Evolutionary conservation across 2,113 vertebrate species (phyloP).

Genomic region (Lepus europaeus): DNA sequence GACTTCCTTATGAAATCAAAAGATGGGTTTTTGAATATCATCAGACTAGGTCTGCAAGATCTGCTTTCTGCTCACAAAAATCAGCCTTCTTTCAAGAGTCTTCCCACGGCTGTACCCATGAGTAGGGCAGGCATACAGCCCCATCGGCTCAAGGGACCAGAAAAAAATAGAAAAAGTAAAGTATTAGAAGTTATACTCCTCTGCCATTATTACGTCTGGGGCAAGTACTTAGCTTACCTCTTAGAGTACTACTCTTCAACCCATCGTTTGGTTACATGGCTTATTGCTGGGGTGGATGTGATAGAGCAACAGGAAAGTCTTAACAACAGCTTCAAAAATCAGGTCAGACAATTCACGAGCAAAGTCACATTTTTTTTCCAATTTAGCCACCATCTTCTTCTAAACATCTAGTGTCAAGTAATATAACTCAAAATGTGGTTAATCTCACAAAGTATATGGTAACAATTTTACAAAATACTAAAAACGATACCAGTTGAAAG

Average conservation of each 20-base stretch:
- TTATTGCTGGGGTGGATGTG: not conserved
- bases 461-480: constrained; percentile 8
- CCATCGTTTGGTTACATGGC: not conserved
- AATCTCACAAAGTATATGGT: not conserved
- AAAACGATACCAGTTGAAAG: not conserved
- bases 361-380: constrained; percentile 44
- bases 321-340: not conserved
- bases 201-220: not conserved
- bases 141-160: not conserved
- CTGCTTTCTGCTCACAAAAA: not conserved
- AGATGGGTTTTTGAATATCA: not conserved
- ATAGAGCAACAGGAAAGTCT: not conserved
- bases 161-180: not conserved
- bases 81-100: not conserved
- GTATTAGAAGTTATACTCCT: not conserved
- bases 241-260: not conserved
- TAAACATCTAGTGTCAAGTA: constrained; percentile 24
- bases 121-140: not conserved
- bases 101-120: not conserved
- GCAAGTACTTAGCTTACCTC: not conserved
- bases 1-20: constrained; percentile 44
- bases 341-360: not conserved
- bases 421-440: constrained; percentile 24
- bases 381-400: not conserved
- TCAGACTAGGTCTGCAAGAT: not conserved